Evolutionary conservation across 2,113 vertebrate species (phyloP).

Genomic region (Tauraco erythrolophus): DNA sequence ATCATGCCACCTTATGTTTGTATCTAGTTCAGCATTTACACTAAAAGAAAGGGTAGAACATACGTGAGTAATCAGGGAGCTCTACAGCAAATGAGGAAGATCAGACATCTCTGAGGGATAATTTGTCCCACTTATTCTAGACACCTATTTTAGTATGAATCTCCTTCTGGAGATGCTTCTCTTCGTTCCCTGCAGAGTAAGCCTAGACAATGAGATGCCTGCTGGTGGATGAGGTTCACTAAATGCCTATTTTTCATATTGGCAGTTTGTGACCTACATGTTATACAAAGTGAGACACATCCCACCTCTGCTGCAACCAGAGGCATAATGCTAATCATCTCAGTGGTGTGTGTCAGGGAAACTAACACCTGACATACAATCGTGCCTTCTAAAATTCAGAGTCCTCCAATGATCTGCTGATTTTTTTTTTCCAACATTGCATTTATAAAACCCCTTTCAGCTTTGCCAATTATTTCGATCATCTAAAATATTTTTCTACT

Average conservation of each 20-base stretch:
- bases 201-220: neutral
- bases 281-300: neutral
- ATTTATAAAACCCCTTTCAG: neutral
- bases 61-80: neutral
- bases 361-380: neutral
- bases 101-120: neutral
- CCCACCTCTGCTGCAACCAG: neutral
- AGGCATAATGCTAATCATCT: neutral
- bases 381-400: neutral
- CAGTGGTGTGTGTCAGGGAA: neutral
- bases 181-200: neutral
- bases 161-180: neutral
- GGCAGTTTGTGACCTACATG: slow-evolving; percentile 29
- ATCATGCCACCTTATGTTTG: neutral
- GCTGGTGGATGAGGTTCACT: neutral
- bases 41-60: neutral
- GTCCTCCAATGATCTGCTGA: neutral
- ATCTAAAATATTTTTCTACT: neutral
- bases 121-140: slow-evolving; percentile 38
- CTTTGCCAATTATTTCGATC: neutral
- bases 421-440: neutral
- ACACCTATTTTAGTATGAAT: neutral
- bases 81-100: neutral
- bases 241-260: neutral
- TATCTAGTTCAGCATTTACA: neutral